Evolutionary conservation across 2,797 vertebrate species (phyloP).

Genomic region (Erpetoichthys calabaricus): DNA sequence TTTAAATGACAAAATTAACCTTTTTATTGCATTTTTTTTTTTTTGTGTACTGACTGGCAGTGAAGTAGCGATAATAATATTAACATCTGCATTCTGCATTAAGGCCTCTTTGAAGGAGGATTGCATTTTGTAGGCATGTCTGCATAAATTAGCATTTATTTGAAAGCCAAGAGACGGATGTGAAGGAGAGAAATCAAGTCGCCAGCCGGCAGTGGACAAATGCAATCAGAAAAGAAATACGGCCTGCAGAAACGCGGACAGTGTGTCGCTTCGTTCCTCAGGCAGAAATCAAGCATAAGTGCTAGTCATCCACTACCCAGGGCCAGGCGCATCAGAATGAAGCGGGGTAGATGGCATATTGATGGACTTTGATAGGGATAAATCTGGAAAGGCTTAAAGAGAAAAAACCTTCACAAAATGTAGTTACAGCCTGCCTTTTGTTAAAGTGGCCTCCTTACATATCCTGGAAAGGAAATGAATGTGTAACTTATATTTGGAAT

Average conservation of each 20-base stretch:
- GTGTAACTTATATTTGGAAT: too few relatives aligned
- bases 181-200: slow-evolving; percentile 1
- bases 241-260: neutral
- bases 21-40: slow-evolving; percentile 5
- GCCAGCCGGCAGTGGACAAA: slow-evolving; percentile 1
- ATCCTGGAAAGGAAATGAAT: too few relatives aligned
- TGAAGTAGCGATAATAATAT: neutral
- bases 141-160: neutral
- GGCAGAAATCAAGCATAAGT: neutral
- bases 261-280: neutral
- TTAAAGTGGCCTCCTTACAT: too few relatives aligned
- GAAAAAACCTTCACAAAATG: neutral
- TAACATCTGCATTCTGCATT: slow-evolving; percentile 4
- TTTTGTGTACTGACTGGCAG: neutral
- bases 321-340: neutral
- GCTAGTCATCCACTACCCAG: neutral
- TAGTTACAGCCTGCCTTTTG: neutral
- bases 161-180: slow-evolving; percentile 2
- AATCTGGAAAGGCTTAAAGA: neutral
- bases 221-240: neutral
- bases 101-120: neutral
- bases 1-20: neutral
- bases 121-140: neutral
- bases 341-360: neutral
- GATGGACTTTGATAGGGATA: neutral